Evolutionary conservation across 1,140 invertebrate species (phyloP), one percentile per base, ranked within the genome.

Genomic region (Calliphora vicina): DNA sequence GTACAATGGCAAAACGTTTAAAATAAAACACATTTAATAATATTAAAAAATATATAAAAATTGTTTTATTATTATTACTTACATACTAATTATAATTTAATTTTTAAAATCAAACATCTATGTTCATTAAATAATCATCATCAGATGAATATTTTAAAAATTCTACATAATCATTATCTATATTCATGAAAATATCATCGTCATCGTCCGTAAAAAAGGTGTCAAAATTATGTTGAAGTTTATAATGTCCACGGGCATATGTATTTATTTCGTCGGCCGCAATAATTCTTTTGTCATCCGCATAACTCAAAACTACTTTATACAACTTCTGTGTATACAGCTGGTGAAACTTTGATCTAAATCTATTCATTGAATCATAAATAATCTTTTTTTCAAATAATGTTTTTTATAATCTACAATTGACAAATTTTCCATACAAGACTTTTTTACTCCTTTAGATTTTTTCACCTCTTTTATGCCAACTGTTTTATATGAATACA

Each of bases 291-390:
- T 84, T 85, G 78, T 84, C 83, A 83, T 84, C 82, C 82, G 72
- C 29, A 82, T 84, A 73, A 76, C 80, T 83, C 82, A 85, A 83
- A 27, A 72, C 42, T 42, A 85, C 82, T 84, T 88, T 88, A 67
- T 80, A 85, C 29, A 84, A 76, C 82, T 86, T 82, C 78, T 87
- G 85, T 26, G 86, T 86, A 83, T 85, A 87, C 20, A 88, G 72
- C 17, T 61, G 25, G 83, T 86, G 85, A 42, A 85, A 85, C 27
- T 84, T 86, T 25, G 84, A 86, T 84, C 73, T 87, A 85, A 87
- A 87, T 82, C 78, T 76, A 81, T 82, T 83, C 85, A 88, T 86
- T 72, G 67, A 61, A 25, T 50, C 72, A 73, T 76, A 35, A 82
- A 84, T 71, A 71, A 82, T 84, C 73, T 84, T 85, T 57, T 85